phyloP scores from a whole-genome alignment of 2,113 vertebrate species.

The Podarcis raffonei region DNA sequence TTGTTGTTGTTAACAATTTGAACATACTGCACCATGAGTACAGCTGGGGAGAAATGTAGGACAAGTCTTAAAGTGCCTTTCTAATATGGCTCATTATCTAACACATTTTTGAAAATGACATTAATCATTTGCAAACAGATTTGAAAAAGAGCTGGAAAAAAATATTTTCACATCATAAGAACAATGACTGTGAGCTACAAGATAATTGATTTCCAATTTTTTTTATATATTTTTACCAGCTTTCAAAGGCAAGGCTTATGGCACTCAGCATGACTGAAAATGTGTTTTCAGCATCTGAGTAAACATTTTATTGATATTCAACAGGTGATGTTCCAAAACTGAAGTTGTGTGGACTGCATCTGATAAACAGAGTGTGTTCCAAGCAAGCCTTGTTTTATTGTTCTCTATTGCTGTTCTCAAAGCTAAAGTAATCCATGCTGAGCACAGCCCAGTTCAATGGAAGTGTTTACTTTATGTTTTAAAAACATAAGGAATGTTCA shows the following conservation, averaged over 20 bases:
- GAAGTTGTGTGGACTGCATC: not conserved
- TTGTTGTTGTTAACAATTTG: no score
- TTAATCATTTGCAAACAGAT: no score
- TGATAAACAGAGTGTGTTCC: slow-evolving; percentile 6
- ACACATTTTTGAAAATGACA: no score
- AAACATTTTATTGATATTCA: not conserved
- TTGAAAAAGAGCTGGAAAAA: no score
- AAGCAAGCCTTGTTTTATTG: not conserved
- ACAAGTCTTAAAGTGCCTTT: no score
- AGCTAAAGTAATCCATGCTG: slow-evolving; percentile 37
- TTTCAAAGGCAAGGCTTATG: no score
- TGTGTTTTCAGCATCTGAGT: not conserved
- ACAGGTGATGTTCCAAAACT: not conserved
- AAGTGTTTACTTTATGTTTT: slow-evolving; percentile 60
- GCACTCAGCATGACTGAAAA: not conserved
- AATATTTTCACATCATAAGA: not conserved
- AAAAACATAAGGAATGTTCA: slow-evolving; percentile 60
- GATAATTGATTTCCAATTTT: not conserved
- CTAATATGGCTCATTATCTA: no score
- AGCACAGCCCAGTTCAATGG: slow-evolving; percentile 56
- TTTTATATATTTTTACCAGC: not conserved
- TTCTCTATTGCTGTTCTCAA: slow-evolving; percentile 21
- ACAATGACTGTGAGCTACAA: not conserved
- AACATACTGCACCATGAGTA: no score
- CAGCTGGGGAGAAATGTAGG: no score